Conservation (phyloP, 2,797 vertebrate species). For the Orestias chungarensis region DNA sequence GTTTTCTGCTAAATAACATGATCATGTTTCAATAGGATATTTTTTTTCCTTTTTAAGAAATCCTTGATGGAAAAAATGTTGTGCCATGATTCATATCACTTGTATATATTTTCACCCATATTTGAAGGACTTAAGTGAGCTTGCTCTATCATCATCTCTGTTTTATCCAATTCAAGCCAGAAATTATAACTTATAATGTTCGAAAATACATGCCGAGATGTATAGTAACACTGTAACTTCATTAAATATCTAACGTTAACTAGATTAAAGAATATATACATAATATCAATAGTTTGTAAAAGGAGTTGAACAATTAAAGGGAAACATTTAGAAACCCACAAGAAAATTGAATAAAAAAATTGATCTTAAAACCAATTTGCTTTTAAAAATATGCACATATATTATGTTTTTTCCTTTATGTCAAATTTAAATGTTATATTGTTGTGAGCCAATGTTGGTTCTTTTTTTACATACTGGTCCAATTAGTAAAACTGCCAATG, state of each 20-base stretch:
- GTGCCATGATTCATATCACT: too few relatives aligned
- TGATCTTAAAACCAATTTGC: background rate
- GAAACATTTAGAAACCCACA: background rate
- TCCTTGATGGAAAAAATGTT: background rate
- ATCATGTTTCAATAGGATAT: conserved; percentile 34
- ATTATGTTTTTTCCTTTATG: background rate
- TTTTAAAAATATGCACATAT: too few relatives aligned
- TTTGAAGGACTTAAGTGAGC: background rate
- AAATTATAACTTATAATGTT: background rate
- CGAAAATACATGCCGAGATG: background rate
- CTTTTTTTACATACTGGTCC: too few relatives aligned
- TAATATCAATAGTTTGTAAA: background rate
- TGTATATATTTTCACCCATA: too few relatives aligned
- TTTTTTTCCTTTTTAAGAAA: conserved; percentile 24
- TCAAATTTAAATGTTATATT: background rate
- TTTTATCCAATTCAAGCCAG: background rate
- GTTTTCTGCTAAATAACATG: conserved; percentile 46
- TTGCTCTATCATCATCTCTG: background rate
- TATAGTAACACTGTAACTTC: background rate
- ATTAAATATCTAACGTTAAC: background rate
- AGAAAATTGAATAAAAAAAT: background rate
- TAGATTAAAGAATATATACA: too few relatives aligned
- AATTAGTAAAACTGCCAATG: too few relatives aligned
- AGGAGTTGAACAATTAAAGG: too few relatives aligned
- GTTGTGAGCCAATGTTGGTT: too few relatives aligned